A percentile compares a stretch with the other conserved stretches of the same genome.
Conservation (phyloP, 2,797 vertebrate species). For the Urophycis tenuis region DNA sequence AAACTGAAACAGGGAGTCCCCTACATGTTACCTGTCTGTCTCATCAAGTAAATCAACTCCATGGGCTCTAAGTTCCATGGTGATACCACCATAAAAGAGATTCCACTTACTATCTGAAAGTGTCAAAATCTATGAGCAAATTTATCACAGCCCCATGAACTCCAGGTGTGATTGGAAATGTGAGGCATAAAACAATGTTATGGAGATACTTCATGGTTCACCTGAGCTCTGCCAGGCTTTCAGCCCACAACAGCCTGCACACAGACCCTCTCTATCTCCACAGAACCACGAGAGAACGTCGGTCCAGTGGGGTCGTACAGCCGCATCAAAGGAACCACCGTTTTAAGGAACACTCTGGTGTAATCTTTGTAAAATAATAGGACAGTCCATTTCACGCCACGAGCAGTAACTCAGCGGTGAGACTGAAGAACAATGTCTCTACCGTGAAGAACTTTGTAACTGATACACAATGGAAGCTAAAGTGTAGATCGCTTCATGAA, state of each 20-base stretch:
- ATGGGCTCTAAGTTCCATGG: not conserved
- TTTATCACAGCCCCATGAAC: too few species aligned
- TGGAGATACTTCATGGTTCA: not conserved
- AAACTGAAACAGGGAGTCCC: too few species aligned
- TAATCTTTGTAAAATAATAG: not conserved
- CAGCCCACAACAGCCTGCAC: too few species aligned
- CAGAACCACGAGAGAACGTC: too few species aligned
- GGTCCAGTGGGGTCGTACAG: too few species aligned
- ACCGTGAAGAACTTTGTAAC: not conserved
- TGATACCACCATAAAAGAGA: not conserved
- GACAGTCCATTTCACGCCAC: not conserved
- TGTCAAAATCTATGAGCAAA: not conserved
- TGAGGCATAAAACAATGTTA: not conserved
- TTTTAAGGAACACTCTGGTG: not conserved
- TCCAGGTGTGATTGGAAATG: not conserved
- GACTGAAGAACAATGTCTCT: not conserved
- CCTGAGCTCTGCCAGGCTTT: too few species aligned
- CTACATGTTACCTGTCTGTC: too few species aligned
- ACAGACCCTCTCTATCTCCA: not conserved
- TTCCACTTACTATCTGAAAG: not conserved
- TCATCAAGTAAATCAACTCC: not conserved
- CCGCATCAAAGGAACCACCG: not conserved
- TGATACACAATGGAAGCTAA: not conserved
- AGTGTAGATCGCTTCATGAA: not conserved
- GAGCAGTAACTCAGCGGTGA: not conserved